A percentile compares a stretch with the other conserved stretches of the same genome.
These are phyloP conservation scores for Anguilla japonica DNA, from an alignment of 2,113 vertebrate genomes.

Conservation along the genomic window DNA sequence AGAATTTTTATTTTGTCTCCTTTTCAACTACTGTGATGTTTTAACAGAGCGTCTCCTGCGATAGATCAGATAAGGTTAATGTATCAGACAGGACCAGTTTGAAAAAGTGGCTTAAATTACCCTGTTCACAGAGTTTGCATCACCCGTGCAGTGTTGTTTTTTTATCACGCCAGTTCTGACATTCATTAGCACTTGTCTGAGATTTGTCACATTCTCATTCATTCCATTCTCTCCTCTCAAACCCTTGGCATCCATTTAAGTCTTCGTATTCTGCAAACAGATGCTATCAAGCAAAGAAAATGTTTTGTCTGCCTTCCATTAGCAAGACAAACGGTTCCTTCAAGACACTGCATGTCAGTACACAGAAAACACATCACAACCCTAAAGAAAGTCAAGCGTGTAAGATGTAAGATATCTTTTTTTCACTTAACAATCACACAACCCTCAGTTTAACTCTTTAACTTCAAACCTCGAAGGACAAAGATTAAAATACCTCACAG, in stretches of 20 bases:
- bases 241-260: constrained; percentile 44
- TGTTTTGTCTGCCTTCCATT: constrained; percentile 72
- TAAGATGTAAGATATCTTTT: constrained; percentile 19
- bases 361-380: constrained; percentile 34
- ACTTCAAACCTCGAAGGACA: neutral
- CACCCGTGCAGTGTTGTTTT: constrained; percentile 59
- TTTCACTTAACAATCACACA: neutral
- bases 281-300: constrained; percentile 69
- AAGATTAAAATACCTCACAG: neutral
- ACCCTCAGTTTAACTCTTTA: constrained; percentile 9
- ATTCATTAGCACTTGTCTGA: constrained; percentile 77
- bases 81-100: constrained; percentile 66
- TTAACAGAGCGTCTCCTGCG: constrained; percentile 55
- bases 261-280: constrained; percentile 60
- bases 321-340: constrained; percentile 54
- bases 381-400: constrained; percentile 34
- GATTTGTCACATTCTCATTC: constrained; percentile 59
- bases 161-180: constrained; percentile 68
- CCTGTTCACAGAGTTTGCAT: constrained; percentile 45
- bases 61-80: constrained; percentile 69
- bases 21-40: constrained; percentile 48
- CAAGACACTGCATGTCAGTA: constrained; percentile 59
- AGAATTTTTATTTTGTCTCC: constrained; percentile 3
- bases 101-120: constrained; percentile 70
- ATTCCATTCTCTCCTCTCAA: constrained; percentile 31